phyloP scores from a whole-genome alignment of 2,888 invertebrate genomes.

The Athrips mouffetella region DNA sequence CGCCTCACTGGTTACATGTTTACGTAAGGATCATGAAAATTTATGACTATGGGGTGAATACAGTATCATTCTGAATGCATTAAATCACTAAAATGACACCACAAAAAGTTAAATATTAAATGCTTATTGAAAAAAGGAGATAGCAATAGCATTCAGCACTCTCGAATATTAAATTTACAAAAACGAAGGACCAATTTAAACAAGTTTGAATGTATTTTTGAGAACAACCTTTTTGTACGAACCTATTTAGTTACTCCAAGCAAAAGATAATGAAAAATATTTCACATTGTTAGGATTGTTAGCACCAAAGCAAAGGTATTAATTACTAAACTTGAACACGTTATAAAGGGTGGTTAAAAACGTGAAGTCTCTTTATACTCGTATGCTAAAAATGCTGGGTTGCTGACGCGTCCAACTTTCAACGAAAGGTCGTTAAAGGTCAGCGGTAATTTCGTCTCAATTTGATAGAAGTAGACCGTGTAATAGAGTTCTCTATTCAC shows the following conservation, averaged over 20 bases:
- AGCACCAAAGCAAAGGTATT: too few relatives aligned
- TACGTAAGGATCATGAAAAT: conserved; percentile 4
- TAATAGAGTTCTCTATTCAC: neutral
- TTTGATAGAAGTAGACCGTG: neutral
- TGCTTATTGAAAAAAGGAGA: too few relatives aligned
- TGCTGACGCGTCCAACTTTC: too few relatives aligned
- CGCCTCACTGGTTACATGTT: neutral
- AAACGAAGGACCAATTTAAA: too few relatives aligned
- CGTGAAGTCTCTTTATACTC: too few relatives aligned
- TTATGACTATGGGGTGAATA: neutral
- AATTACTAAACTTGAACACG: too few relatives aligned
- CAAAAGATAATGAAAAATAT: neutral
- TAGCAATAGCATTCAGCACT: too few relatives aligned
- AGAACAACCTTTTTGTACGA: neutral
- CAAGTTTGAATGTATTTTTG: neutral
- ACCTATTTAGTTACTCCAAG: neutral
- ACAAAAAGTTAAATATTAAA: too few relatives aligned
- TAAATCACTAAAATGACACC: too few relatives aligned
- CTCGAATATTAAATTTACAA: too few relatives aligned
- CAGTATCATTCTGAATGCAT: neutral
- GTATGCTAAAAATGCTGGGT: too few relatives aligned
- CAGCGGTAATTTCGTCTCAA: neutral
- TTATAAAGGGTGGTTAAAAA: too few relatives aligned
- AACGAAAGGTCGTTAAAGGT: neutral
- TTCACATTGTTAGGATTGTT: neutral